Evolutionary conservation across 2,797 vertebrate species (phyloP).

Genomic region (Pteropus rufus): DNA sequence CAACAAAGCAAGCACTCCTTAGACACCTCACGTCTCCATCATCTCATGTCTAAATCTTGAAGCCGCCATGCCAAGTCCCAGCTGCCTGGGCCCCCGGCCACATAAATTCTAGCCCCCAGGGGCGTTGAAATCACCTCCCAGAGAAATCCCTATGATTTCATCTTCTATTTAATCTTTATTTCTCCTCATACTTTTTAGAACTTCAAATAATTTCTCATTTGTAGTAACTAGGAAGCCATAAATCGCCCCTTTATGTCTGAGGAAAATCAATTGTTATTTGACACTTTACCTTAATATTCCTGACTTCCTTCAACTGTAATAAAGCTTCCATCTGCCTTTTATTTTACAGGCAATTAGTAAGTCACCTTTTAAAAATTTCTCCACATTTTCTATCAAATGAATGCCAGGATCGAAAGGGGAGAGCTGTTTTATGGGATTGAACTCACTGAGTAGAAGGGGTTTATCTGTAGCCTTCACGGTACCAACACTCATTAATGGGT

Average conservation of each 20-base stretch:
- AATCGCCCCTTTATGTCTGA: slow-evolving; percentile 78
- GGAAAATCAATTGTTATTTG: slow-evolving; percentile 82
- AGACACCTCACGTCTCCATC: neutral
- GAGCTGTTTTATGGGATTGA: slow-evolving; percentile 76
- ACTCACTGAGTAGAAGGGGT: slow-evolving; percentile 66
- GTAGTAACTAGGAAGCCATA: slow-evolving; percentile 79
- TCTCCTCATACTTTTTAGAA: slow-evolving; percentile 76
- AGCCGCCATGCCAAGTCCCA: neutral
- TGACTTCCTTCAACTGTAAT: slow-evolving; percentile 80
- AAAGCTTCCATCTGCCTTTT: slow-evolving; percentile 81
- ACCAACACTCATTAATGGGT: slow-evolving; percentile 73
- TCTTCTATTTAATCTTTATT: slow-evolving; percentile 79
- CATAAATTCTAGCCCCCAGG: slow-evolving; percentile 38
- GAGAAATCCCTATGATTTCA: slow-evolving; percentile 72
- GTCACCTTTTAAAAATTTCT: slow-evolving; percentile 76
- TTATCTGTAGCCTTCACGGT: slow-evolving; percentile 72
- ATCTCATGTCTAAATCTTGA: neutral
- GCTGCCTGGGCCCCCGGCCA: neutral
- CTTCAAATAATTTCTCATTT: slow-evolving; percentile 78
- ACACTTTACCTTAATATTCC: slow-evolving; percentile 81
- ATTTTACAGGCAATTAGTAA: slow-evolving; percentile 81
- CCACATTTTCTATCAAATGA: slow-evolving; percentile 74
- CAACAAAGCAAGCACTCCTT: neutral
- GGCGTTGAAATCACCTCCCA: slow-evolving; percentile 47
- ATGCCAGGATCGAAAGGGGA: slow-evolving; percentile 65